A percentile compares a stretch with the other conserved stretches of the same genome.
Conservation (phyloP, 1,140 invertebrate genomes). For the Bombyx mori region DNA sequence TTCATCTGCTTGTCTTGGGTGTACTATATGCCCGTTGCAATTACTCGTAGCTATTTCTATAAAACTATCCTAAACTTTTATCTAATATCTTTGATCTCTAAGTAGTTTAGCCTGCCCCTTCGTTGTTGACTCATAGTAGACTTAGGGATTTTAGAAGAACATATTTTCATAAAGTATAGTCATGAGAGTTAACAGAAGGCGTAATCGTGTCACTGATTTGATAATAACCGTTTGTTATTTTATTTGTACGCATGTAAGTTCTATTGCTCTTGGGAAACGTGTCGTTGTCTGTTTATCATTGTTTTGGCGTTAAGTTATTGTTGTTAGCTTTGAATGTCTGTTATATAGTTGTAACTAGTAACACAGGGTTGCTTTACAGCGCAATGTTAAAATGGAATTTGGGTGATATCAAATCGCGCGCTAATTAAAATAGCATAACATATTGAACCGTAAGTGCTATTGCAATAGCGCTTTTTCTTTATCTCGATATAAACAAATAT, state of each 20-base stretch:
- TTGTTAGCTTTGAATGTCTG: slow-evolving; percentile 9
- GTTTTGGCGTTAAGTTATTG: slow-evolving; percentile 14
- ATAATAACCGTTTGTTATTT: slow-evolving; percentile 29
- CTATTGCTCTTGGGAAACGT: slow-evolving; percentile 42
- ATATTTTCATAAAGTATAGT: slow-evolving; percentile 49
- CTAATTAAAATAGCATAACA: no score
- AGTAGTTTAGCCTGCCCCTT: slow-evolving; percentile 7
- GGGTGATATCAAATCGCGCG: slow-evolving; percentile 63
- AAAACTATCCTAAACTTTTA: slow-evolving; percentile 16
- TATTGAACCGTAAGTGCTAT: no score
- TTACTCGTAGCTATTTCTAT: slow-evolving; percentile 3
- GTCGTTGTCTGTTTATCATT: slow-evolving; percentile 57
- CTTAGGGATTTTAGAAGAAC: slow-evolving; percentile 15
- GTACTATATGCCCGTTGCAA: no score
- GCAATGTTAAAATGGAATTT: slow-evolving; percentile 55
- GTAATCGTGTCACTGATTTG: slow-evolving; percentile 59
- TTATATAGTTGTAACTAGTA: slow-evolving; percentile 26
- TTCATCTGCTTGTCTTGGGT: no score
- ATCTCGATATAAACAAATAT: no score
- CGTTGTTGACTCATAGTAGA: slow-evolving; percentile 19
- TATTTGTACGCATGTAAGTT: slow-evolving; percentile 24
- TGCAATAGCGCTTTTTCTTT: no score
- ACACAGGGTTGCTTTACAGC: slow-evolving; percentile 40
- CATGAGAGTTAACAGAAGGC: no score
- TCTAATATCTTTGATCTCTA: slow-evolving; percentile 7